Percentiles rank a stretch among this genome's conserved stretches.
Conservation (phyloP, 2,888 invertebrate genomes). For the Sturmia bella region DNA sequence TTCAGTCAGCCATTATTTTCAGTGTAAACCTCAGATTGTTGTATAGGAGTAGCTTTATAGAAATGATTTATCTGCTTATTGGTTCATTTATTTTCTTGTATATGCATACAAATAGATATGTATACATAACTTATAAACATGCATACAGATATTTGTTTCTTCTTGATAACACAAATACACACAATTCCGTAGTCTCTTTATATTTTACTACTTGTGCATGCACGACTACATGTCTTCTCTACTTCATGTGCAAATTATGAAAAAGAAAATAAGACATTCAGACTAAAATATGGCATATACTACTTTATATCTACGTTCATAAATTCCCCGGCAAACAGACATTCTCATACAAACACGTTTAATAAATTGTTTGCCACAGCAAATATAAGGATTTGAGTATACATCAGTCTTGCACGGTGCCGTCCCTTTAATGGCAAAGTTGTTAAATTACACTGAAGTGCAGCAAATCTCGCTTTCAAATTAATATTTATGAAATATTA, state of each 20-base stretch:
- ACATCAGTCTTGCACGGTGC: constrained; percentile 18
- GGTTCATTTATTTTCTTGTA: neutral
- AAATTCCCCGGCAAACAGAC: constrained; percentile 16
- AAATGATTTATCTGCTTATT: constrained; percentile 33
- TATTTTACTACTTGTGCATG: constrained; percentile 36
- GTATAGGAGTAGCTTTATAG: constrained; percentile 6
- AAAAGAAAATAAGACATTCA: constrained; percentile 47
- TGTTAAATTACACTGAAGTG: constrained; percentile 46
- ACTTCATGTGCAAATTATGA: constrained; percentile 40
- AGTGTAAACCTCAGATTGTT: constrained; percentile 17
- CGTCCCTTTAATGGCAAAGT: constrained; percentile 50
- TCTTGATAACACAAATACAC: constrained; percentile 21
- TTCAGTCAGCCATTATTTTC: neutral
- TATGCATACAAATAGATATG: neutral
- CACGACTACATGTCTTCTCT: neutral
- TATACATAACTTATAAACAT: neutral
- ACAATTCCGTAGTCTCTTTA: constrained; percentile 38
- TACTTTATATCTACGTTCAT: constrained; percentile 17
- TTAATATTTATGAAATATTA: too few relatives aligned
- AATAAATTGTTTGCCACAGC: constrained; percentile 46
- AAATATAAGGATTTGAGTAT: constrained; percentile 27
- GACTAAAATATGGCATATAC: constrained; percentile 47
- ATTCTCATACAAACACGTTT: constrained; percentile 19
- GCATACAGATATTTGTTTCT: neutral
- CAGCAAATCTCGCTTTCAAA: too few relatives aligned